A percentile compares a stretch with the other conserved stretches of the same genome.
phyloP scores from a whole-genome alignment of 1,140 invertebrate genomes.

The Plectrocnemia conspersa region DNA sequence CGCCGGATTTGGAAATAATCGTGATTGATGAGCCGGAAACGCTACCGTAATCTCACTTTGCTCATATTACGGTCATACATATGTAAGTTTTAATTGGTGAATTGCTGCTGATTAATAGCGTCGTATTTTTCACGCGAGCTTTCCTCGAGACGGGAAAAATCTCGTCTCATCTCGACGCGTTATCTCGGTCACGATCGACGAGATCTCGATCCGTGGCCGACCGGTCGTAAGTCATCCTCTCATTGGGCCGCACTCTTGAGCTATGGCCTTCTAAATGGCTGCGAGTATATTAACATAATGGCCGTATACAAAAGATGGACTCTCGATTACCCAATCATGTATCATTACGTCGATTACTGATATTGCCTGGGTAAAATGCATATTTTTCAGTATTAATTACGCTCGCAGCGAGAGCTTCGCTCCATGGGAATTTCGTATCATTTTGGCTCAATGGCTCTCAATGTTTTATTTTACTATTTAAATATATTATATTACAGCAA shows the following conservation, averaged over 20 bases:
- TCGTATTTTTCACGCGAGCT: no score
- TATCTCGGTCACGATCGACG: background rate
- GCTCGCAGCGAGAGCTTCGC: no score
- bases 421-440: no score
- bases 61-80: background rate
- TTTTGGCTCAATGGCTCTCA: no score
- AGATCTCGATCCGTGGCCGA: background rate
- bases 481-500: no score
- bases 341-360: no score
- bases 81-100: conserved; percentile 13
- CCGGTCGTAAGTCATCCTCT: conserved; percentile 6
- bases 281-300: conserved; percentile 5
- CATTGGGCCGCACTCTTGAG: background rate
- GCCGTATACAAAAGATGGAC: no score
- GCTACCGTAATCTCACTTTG: conserved; percentile 12
- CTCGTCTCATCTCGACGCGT: background rate
- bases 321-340: no score
- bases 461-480: no score
- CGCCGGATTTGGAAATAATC: conserved; percentile 20
- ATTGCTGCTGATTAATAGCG: conserved; percentile 16
- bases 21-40: conserved; percentile 23
- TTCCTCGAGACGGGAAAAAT: background rate
- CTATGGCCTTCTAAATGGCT: conserved; percentile 1
- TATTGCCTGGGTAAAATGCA: no score
- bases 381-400: no score